phyloP scores from a whole-genome alignment of 2,113 vertebrate genomes.

The Monopterus albus region DNA sequence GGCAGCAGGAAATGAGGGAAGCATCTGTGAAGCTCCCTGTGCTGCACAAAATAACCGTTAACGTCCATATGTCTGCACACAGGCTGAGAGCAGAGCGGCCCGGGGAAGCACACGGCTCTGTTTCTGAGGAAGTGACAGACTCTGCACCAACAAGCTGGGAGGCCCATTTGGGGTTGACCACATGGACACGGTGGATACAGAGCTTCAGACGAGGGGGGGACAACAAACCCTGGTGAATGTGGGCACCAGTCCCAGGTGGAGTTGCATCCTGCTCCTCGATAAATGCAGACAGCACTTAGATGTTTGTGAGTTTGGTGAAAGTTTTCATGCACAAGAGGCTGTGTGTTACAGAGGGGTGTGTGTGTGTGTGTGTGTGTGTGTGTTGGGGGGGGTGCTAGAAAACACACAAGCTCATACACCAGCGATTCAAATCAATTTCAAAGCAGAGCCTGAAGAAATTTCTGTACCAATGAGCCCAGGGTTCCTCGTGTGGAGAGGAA shows the following conservation, averaged over 20 bases:
- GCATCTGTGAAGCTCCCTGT: conserved; percentile 73
- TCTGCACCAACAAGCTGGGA: no score
- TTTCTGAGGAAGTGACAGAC: no score
- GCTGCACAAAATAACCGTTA: conserved; percentile 70
- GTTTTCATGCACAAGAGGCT: not conserved
- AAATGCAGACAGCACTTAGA: conserved; percentile 2
- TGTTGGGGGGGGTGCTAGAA: conserved; percentile 81
- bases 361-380: not conserved
- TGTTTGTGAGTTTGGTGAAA: not conserved
- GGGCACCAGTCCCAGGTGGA: no score
- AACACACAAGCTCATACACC: conserved; percentile 90
- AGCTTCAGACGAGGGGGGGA: no score
- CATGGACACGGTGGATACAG: no score
- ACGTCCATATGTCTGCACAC: conserved; percentile 75
- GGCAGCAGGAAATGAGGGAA: conserved; percentile 59
- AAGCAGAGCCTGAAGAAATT: conserved; percentile 86
- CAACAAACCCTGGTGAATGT: no score
- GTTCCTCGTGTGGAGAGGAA: conserved; percentile 73
- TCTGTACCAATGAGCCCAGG: conserved; percentile 81
- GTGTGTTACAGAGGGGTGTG: not conserved
- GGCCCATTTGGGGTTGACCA: no score
- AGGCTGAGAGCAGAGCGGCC: no score
- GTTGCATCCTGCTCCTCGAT: no score
- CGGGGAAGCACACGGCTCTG: no score
- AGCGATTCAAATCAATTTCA: conserved; percentile 90